phyloP scores from a whole-genome alignment of 2,888 invertebrate species.

The Eurytoma adleriae region DNA sequence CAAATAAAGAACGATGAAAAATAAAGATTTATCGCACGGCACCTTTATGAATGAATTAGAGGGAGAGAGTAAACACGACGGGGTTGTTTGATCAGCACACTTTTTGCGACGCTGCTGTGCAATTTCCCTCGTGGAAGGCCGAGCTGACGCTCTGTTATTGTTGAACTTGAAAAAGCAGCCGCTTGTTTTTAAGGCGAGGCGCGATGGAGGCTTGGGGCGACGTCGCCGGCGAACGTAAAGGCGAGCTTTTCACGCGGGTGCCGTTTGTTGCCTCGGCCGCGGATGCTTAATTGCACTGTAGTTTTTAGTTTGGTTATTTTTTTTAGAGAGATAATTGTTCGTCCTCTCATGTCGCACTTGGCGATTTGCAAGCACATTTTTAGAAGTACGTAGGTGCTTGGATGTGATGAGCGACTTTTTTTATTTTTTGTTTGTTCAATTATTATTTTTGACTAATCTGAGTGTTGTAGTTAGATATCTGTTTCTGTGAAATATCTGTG shows the following conservation, averaged over 20 bases:
- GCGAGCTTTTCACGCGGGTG: not conserved
- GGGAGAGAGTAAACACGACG: not conserved
- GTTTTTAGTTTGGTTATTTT: not conserved
- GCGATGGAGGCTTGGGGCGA: conserved; percentile 47
- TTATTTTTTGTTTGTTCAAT: no score
- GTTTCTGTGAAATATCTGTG: not conserved
- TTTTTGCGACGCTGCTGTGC: not conserved
- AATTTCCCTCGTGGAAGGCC: not conserved
- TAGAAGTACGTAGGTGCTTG: no score
- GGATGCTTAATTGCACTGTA: not conserved
- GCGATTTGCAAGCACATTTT: no score
- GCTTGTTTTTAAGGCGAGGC: not conserved
- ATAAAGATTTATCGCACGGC: conserved; percentile 16
- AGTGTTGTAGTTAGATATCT: not conserved
- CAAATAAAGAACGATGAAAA: not conserved
- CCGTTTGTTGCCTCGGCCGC: not conserved
- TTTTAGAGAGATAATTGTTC: not conserved
- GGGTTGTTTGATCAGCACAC: conserved; percentile 11
- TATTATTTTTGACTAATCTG: not conserved
- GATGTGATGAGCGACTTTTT: no score
- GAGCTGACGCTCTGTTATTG: not conserved
- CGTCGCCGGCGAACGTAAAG: conserved; percentile 24
- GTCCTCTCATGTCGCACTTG: not conserved
- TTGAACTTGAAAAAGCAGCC: not conserved
- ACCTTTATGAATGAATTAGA: conserved; percentile 28